phyloP scores from a whole-genome alignment of 2,113 vertebrate genomes.

The Marmota monax region DNA sequence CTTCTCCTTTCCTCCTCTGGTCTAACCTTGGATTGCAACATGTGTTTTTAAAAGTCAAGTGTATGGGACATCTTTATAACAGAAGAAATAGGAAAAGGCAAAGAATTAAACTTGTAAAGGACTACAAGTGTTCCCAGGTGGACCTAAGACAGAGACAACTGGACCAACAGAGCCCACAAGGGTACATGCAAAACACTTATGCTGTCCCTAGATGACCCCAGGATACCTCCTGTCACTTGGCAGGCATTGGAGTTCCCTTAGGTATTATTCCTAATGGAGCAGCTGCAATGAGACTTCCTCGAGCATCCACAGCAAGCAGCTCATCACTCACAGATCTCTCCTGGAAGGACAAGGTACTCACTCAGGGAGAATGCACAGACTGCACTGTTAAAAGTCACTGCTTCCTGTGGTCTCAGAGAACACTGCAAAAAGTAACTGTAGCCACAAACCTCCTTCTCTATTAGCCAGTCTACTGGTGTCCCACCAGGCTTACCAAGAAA shows the following conservation, averaged over 20 bases:
- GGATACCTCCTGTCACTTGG: no score
- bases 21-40: not conserved
- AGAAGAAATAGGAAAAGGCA: not conserved
- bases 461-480: not conserved
- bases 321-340: not conserved
- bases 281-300: not conserved
- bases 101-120: not conserved
- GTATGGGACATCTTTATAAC: accelerated
- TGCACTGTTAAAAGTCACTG: accelerated
- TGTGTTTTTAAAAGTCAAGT: not conserved
- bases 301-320: not conserved
- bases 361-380: not conserved
- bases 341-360: not conserved
- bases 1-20: not conserved
- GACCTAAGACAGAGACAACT: not conserved
- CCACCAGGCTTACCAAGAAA: not conserved
- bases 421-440: not conserved
- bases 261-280: no score
- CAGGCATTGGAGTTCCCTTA: not conserved
- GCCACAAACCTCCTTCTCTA: not conserved
- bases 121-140: not conserved
- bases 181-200: not conserved
- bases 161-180: not conserved
- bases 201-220: accelerated
- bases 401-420: not conserved